These are phyloP conservation scores for Eupsittula cactorum DNA, from an alignment of 2,113 vertebrate species.

Conservation along the genomic window DNA sequence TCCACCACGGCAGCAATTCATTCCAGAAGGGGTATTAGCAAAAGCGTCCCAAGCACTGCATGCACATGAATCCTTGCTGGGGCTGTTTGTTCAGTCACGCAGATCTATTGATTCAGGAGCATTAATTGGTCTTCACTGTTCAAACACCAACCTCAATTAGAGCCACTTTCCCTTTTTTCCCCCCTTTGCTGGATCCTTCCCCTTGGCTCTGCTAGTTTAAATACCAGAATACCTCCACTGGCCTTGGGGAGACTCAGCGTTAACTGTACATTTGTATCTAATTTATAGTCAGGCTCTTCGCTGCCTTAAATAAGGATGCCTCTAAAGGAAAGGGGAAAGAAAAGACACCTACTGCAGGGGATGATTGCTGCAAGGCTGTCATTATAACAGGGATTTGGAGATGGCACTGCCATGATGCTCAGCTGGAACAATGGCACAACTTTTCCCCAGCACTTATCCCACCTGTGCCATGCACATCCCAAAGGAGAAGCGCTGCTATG, in stretches of 20 bases:
- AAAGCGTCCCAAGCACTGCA: background rate
- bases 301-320: background rate
- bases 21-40: background rate
- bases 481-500: fast-evolving
- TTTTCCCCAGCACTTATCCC: background rate
- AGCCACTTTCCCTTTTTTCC: background rate
- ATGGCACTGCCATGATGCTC: background rate
- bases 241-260: background rate
- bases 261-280: slow-evolving; percentile 25
- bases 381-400: background rate
- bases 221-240: slow-evolving; percentile 6
- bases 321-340: background rate
- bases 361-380: background rate
- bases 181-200: background rate
- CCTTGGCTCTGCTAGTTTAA: slow-evolving; percentile 35
- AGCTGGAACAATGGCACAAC: background rate
- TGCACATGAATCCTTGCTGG: background rate
- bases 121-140: slow-evolving; percentile 34
- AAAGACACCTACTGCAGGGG: background rate
- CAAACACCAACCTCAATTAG: slow-evolving; percentile 41
- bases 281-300: background rate
- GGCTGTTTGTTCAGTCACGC: background rate
- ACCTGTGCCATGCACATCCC: fast-evolving
- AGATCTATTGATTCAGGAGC: slow-evolving; percentile 23
- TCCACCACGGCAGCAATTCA: fast-evolving